Evolutionary conservation across 2,797 vertebrate species (phyloP), one percentile per base, ranked within the genome.

Genomic region (Aythya fuligula): DNA sequence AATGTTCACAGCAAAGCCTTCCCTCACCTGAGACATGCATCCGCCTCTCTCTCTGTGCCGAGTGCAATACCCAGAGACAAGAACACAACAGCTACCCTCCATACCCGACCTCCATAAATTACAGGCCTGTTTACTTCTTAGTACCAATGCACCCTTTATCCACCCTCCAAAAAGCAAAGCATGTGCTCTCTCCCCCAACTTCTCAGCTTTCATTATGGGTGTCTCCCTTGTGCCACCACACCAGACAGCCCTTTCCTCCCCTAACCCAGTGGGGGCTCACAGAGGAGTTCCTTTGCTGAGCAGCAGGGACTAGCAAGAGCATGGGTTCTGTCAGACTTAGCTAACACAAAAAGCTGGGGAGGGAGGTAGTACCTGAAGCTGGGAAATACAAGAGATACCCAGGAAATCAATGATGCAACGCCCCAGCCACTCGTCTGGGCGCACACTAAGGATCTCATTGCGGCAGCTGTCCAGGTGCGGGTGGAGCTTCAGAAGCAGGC

Each of bases 401-500:
- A 99, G 98, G 82, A 98, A 99, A 97, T 99, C 99, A 5, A 99
- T 99, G 92, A 99, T 98, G 98, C 99, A 99, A 86, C 99, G 99
- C 53, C 99, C 99, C 39, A 99, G 98, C 99, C 99, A 99, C 97
- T 99, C 99, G 8, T 99, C 99, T 0, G 99, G 98, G 25, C 99
- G 98, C 67, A 99, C 98, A 0, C 99, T 99, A 72, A 99, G 99
- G 95, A 99, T 99, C 95, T 99, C 99, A 19, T 99, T 99, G 14
- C 99, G 98, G 81, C 99, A 99, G 92, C 98, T 98, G 95, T 99
- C 99, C 20, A 99, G 98, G 90, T 99, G 98, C 0, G 98, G 99
- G 90, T 98, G 98, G 85, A 99, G 96, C 43, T 98, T 98, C 3
- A 98, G 98, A 90, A 99, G 97, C 65, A 99, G 98, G 61, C 99